A percentile compares a stretch with the other conserved stretches of the same genome.
Conservation (phyloP, 2,113 vertebrate species). For the Triplophysa rosa region DNA sequence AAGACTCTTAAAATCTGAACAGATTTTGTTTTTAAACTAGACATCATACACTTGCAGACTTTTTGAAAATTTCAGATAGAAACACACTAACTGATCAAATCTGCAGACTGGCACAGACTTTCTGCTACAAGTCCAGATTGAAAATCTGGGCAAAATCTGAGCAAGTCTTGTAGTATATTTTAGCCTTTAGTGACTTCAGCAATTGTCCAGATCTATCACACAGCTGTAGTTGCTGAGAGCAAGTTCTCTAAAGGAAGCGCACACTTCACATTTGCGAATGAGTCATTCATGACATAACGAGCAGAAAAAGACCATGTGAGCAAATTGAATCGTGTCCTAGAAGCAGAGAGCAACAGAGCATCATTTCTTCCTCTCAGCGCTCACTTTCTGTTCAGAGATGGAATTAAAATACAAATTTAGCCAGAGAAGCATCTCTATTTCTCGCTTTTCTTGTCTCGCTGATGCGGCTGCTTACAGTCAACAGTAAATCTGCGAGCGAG, state of each 20-base stretch:
- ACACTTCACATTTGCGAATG: constrained; percentile 36
- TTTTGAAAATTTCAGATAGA: too few species aligned
- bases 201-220: constrained; percentile 35
- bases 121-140: too few species aligned
- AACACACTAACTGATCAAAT: too few species aligned
- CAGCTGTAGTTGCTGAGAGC: constrained; percentile 7
- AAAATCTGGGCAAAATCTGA: too few species aligned
- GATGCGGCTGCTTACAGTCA: constrained; percentile 30
- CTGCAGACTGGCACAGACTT: too few species aligned
- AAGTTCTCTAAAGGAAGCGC: constrained; percentile 9
- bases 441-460: constrained; percentile 10
- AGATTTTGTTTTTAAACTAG: too few species aligned
- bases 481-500: constrained; percentile 21
- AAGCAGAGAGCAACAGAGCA: constrained; percentile 17
- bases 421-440: constrained; percentile 48
- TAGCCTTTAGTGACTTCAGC: constrained; percentile 20
- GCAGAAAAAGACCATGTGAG: constrained; percentile 47
- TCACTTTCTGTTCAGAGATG: constrained; percentile 48
- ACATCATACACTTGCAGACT: too few species aligned
- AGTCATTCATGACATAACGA: constrained; percentile 45
- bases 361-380: constrained; percentile 40
- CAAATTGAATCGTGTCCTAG: constrained; percentile 52
- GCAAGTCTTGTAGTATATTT: too few species aligned
- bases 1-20: too few species aligned
- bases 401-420: constrained; percentile 43